phyloP scores from a whole-genome alignment of 2,113 vertebrate genomes.

The Cryptotis parvus region DNA sequence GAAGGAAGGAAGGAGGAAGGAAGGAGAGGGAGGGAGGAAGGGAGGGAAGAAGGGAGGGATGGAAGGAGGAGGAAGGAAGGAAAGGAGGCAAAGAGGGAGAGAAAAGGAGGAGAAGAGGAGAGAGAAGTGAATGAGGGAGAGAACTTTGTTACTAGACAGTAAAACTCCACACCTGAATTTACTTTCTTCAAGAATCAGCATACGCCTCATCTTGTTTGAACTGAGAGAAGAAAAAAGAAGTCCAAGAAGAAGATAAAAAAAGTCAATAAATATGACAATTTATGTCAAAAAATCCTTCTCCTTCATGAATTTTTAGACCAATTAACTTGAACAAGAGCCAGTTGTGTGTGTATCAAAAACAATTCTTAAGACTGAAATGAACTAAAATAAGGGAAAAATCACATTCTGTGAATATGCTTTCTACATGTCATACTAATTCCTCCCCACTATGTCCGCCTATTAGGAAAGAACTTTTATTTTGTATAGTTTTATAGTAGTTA shows the following conservation, averaged over 20 bases:
- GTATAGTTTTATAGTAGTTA: neutral
- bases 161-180: constrained; percentile 72
- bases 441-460: neutral
- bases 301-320: constrained; percentile 79
- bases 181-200: constrained; percentile 66
- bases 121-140: constrained; percentile 19
- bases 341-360: constrained; percentile 73
- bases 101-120: neutral
- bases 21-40: no score
- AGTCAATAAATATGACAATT: constrained; percentile 65
- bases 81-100: no score
- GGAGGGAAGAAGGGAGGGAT: no score
- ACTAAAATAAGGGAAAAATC: constrained; percentile 61
- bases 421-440: constrained; percentile 64
- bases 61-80: no score
- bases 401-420: constrained; percentile 44
- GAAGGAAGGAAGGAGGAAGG: no score
- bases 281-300: constrained; percentile 75
- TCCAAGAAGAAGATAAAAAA: no score
- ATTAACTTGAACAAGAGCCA: constrained; percentile 78
- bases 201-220: constrained; percentile 66
- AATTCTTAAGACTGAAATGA: constrained; percentile 76
- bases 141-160: constrained; percentile 45
- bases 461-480: constrained; percentile 24
- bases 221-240: constrained; percentile 67